These are phyloP conservation scores for Siderastrea radians DNA, from an alignment of 92 coral and sea anemone genomes.

Conservation along the genomic window DNA sequence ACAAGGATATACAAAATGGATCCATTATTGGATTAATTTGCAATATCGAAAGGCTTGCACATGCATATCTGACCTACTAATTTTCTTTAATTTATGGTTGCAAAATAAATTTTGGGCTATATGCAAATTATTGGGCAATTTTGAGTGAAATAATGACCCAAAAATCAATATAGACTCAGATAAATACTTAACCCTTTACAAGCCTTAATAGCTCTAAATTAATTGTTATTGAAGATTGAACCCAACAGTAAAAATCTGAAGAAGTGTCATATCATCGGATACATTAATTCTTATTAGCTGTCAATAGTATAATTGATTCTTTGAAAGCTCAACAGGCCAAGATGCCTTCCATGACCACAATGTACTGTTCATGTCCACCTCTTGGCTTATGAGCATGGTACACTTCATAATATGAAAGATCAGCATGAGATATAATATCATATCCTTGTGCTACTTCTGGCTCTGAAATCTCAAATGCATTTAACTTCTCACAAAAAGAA, in stretches of 20 bases:
- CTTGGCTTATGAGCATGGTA: constrained; percentile 11
- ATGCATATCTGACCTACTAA: no score
- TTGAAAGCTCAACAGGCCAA: neutral
- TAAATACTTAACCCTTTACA: no score
- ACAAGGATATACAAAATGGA: neutral
- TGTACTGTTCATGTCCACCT: constrained; percentile 11
- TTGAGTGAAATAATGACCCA: no score
- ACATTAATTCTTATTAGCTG: no score
- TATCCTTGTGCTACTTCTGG: constrained; percentile 8
- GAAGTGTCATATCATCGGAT: no score
- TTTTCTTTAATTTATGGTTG: no score
- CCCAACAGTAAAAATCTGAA: no score
- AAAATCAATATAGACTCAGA: no score
- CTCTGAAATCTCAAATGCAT: neutral
- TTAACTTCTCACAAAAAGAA: constrained; percentile 10
- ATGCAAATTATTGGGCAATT: no score
- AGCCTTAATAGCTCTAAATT: no score
- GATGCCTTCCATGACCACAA: constrained; percentile 1
- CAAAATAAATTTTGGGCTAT: no score
- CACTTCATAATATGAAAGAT: neutral
- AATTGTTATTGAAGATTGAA: no score
- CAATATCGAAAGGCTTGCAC: constrained; percentile 16
- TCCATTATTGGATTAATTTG: constrained; percentile 9
- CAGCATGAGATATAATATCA: neutral
- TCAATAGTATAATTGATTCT: neutral